Conservation (phyloP, 2,797 vertebrate genomes). For the Toxotes lorentzi region DNA sequence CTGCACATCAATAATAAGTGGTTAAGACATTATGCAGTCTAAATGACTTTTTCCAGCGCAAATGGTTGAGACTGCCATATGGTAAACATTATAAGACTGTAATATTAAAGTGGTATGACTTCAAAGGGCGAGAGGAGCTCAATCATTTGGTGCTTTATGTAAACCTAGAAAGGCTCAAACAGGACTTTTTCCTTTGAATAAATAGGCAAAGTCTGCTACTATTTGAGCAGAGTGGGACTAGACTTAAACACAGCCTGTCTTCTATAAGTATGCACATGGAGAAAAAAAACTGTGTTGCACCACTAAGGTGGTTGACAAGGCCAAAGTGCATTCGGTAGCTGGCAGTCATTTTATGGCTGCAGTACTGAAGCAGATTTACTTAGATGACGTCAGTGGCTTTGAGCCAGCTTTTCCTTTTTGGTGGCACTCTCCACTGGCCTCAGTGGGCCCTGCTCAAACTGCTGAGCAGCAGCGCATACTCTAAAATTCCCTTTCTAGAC, state of each 20-base stretch:
- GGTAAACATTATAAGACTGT: conserved; percentile 72
- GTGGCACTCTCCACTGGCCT: conserved; percentile 91
- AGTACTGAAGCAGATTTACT: conserved; percentile 93
- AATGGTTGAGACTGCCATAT: conserved; percentile 62
- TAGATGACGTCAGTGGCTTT: conserved; percentile 95
- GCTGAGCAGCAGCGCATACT: conserved; percentile 89
- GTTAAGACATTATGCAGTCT: conserved; percentile 63
- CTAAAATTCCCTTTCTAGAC: conserved; percentile 93
- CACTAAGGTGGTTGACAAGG: conserved; percentile 87
- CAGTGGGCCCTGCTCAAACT: conserved; percentile 88
- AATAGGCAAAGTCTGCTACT: conserved; percentile 27
- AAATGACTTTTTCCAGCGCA: conserved; percentile 58
- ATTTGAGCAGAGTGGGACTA: conserved; percentile 29
- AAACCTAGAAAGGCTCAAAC: conserved; percentile 46
- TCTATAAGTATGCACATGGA: conserved; percentile 53
- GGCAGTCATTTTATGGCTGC: conserved; percentile 90
- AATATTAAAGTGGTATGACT: conserved; percentile 71
- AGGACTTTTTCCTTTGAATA: conserved; percentile 38
- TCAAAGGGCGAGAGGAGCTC: conserved; percentile 65
- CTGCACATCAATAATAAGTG: conserved; percentile 54
- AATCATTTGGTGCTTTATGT: conserved; percentile 55
- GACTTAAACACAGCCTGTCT: conserved; percentile 39
- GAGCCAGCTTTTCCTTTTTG: conserved; percentile 91
- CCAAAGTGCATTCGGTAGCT: conserved; percentile 91
- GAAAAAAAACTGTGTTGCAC: conserved; percentile 60